A percentile compares a stretch with the other conserved stretches of the same genome.
phyloP scores from a whole-genome alignment of 2,113 vertebrate species.

The Daubentonia madagascariensis region DNA sequence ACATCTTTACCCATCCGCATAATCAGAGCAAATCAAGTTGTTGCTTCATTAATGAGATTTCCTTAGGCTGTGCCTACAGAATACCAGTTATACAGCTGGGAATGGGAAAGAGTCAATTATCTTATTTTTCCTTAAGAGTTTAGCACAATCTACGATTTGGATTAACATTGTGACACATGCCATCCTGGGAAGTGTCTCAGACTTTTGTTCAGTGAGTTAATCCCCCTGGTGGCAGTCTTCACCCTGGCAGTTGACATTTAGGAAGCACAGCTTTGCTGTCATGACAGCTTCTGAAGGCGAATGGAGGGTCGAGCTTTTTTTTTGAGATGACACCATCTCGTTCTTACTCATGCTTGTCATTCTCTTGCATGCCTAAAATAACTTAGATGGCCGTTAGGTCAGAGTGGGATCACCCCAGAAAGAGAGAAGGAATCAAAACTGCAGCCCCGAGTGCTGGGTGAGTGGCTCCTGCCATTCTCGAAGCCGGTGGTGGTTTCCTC shows the following conservation, averaged over 20 bases:
- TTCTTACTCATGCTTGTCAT: neutral
- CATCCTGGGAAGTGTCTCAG: neutral
- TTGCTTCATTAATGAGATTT: neutral
- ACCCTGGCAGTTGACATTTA: neutral
- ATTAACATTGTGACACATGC: slow-evolving; percentile 40
- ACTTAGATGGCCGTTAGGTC: neutral
- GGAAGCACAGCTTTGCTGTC: neutral
- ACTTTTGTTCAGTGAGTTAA: neutral
- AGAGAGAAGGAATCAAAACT: neutral
- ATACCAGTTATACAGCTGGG: neutral
- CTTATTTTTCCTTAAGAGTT: neutral
- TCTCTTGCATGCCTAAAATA: slow-evolving; percentile 48
- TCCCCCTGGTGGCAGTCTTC: neutral
- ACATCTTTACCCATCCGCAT: neutral
- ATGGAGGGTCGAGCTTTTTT: neutral
- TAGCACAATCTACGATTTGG: neutral
- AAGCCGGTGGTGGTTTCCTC: neutral
- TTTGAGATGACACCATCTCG: neutral
- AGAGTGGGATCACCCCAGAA: neutral
- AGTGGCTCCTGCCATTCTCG: neutral
- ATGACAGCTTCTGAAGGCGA: neutral
- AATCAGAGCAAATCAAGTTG: neutral
- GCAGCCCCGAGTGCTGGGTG: neutral
- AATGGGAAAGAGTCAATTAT: neutral
- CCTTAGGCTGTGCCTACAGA: neutral